A percentile compares a stretch with the other conserved stretches of the same genome.
Evolutionary conservation across 2,113 vertebrate species (phyloP).

Genomic region (Trichechus manatus): DNA sequence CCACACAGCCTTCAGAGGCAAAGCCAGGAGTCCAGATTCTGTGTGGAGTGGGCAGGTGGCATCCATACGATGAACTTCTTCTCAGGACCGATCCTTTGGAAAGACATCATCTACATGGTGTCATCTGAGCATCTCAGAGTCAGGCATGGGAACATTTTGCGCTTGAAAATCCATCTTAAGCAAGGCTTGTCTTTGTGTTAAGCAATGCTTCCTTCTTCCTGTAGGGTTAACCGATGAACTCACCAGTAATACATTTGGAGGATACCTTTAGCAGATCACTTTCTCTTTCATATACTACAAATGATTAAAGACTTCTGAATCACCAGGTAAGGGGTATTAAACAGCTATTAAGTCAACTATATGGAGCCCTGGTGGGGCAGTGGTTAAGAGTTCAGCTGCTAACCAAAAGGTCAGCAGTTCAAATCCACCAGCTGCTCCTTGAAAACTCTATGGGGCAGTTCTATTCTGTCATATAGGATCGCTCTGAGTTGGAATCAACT

Average conservation of each 20-base stretch:
- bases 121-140: neutral
- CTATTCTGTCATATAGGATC: too few species aligned
- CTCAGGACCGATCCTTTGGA: neutral
- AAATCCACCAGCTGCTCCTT: too few species aligned
- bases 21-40: neutral
- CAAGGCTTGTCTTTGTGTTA: neutral
- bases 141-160: neutral
- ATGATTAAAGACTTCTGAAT: neutral
- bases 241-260: neutral
- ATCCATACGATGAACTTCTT: neutral
- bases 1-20: neutral
- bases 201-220: neutral
- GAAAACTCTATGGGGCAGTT: too few species aligned
- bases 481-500: too few species aligned
- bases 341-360: neutral
- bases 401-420: too few species aligned
- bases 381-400: too few species aligned
- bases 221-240: neutral
- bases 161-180: neutral
- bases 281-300: neutral
- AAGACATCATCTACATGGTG: neutral
- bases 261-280: neutral
- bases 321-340: neutral
- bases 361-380: too few species aligned
- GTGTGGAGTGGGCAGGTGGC: rapidly evolving